These are phyloP conservation scores for Drosophila prostipennis DNA, from an alignment of 2,888 invertebrate genomes.

Conservation along the genomic window DNA sequence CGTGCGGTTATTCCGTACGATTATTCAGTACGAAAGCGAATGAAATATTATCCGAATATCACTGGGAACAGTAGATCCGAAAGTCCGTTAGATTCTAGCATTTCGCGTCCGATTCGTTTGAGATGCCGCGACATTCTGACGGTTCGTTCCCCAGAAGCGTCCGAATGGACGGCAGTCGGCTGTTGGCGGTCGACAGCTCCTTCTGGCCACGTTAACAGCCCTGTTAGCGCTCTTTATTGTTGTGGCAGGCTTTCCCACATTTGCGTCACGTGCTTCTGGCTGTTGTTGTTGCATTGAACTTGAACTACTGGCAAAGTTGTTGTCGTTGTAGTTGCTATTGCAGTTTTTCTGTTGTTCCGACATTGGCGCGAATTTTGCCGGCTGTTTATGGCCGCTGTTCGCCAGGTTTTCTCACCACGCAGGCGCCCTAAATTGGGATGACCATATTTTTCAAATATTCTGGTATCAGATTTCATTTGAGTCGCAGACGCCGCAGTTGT, in stretches of 20 bases:
- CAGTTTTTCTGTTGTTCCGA: slow-evolving; percentile 24
- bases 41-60: slow-evolving; percentile 35
- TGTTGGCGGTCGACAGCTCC: slow-evolving; percentile 1
- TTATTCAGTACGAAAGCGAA: slow-evolving; percentile 24
- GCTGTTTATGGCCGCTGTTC: slow-evolving; percentile 29
- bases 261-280: slow-evolving; percentile 49
- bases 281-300: slow-evolving; percentile 72
- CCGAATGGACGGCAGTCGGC: slow-evolving; percentile 4
- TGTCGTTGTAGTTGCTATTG: slow-evolving; percentile 35
- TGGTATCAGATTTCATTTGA: background rate
- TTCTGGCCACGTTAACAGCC: slow-evolving; percentile 26
- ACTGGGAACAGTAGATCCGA: slow-evolving; percentile 8
- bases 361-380: slow-evolving; percentile 55
- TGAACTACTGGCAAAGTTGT: slow-evolving; percentile 59
- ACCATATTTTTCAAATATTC: slow-evolving; percentile 1
- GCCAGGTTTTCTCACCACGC: slow-evolving; percentile 18
- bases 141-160: slow-evolving; percentile 18
- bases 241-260: slow-evolving; percentile 49
- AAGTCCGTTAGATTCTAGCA: slow-evolving; percentile 9
- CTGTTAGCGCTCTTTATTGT: slow-evolving; percentile 39
- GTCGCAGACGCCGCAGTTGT: background rate
- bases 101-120: slow-evolving; percentile 56
- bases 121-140: slow-evolving; percentile 68
- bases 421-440: slow-evolving; percentile 30
- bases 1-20: background rate